A percentile compares a stretch with the other conserved stretches of the same genome.
phyloP scores from a whole-genome alignment of 2,113 vertebrate species.

The Mobula hypostoma region DNA sequence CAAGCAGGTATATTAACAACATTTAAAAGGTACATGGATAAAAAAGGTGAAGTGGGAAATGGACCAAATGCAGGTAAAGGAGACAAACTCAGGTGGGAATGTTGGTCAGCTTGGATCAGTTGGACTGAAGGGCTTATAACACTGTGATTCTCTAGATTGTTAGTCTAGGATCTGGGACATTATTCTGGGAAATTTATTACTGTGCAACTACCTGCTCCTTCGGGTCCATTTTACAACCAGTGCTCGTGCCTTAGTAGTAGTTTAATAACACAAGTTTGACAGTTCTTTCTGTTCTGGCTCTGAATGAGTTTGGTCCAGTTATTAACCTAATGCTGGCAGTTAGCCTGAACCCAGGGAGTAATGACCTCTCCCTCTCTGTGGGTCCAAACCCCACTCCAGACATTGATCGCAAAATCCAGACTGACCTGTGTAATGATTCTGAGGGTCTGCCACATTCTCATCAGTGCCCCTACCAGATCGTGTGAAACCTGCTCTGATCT shows the following conservation, averaged over 20 bases:
- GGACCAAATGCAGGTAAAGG: no score
- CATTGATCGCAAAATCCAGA: background rate
- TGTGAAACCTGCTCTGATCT: no score
- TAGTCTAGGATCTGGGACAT: no score
- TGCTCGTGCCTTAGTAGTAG: background rate
- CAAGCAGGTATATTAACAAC: no score
- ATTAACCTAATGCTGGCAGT: background rate
- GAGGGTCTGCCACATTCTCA: background rate
- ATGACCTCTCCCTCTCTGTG: background rate
- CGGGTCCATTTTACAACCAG: background rate
- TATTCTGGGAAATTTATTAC: no score
- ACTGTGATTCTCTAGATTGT: no score
- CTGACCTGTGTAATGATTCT: background rate
- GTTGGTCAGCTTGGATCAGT: no score
- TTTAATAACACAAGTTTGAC: background rate
- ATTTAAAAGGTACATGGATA: no score
- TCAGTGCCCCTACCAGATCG: background rate
- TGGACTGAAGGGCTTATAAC: no score
- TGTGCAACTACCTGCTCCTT: no score
- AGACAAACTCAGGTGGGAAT: no score
- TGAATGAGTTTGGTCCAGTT: background rate
- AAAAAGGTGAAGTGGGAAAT: no score
- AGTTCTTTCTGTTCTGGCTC: background rate
- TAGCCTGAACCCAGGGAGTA: background rate
- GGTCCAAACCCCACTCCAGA: background rate